phyloP scores from a whole-genome alignment of 37 sponge, comb jelly and placozoan genomes.

The Halisarca cf. caerulea region DNA sequence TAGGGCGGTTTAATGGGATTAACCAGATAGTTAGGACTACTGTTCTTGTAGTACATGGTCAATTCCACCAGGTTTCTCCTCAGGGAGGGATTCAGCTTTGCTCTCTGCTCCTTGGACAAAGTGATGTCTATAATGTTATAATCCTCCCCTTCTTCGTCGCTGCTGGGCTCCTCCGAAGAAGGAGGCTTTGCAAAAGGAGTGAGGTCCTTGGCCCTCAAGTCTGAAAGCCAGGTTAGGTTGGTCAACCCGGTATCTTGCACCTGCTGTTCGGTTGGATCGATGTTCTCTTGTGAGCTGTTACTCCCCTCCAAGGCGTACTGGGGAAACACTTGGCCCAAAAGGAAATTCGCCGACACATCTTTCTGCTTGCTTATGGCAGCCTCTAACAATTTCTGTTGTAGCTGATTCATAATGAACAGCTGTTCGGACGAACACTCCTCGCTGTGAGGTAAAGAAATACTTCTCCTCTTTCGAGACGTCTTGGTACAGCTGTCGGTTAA shows the following conservation, averaged over 20 bases:
- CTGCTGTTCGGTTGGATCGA: conserved; percentile 11
- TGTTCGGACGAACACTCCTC: not conserved
- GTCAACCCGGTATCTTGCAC: conserved; percentile 78
- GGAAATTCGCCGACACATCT: not conserved
- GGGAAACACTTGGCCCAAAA: not conserved
- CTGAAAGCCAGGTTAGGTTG: conserved; percentile 84
- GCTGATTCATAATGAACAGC: not conserved
- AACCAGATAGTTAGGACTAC: not conserved
- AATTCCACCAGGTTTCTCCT: conserved; percentile 11
- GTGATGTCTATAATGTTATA: conserved; percentile 16
- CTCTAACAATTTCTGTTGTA: not conserved
- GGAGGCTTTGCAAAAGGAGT: not conserved
- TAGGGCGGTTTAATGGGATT: not conserved
- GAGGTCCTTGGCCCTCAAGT: conserved; percentile 52
- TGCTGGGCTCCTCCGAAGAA: not conserved
- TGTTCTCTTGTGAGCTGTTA: conserved; percentile 13
- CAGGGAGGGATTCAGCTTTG: conserved; percentile 12
- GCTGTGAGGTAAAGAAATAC: not conserved
- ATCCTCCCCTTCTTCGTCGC: not conserved
- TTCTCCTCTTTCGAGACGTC: not conserved
- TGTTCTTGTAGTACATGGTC: not conserved
- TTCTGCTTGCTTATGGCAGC: conserved; percentile 1
- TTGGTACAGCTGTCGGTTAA: not conserved
- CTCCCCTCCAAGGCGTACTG: too few species aligned
- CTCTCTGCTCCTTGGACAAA: not conserved